A percentile compares a stretch with the other conserved stretches of the same genome.
phyloP scores from a whole-genome alignment of 2,888 invertebrate species.

The Hylaea fasciaria region DNA sequence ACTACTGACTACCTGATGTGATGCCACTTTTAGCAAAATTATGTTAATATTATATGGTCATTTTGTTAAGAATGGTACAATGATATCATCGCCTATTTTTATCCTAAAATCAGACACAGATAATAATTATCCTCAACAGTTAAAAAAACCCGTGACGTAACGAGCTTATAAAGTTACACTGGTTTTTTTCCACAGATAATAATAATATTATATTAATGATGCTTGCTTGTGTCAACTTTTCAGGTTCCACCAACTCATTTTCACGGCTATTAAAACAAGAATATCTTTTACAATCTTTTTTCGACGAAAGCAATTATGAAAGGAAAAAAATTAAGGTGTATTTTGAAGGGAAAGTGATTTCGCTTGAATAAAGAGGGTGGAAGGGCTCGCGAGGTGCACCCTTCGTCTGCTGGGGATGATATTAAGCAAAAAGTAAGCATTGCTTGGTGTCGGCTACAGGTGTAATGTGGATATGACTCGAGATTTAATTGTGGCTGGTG shows the following conservation, averaged over 20 bases:
- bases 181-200: neutral
- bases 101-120: too few relatives aligned
- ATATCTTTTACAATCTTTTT: slow-evolving; percentile 39
- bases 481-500: neutral
- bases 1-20: too few relatives aligned
- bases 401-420: slow-evolving; percentile 72
- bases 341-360: slow-evolving; percentile 72
- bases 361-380: slow-evolving; percentile 64
- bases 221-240: slow-evolving; percentile 25
- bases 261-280: slow-evolving; percentile 40
- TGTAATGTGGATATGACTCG: slow-evolving; percentile 51
- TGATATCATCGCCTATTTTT: too few relatives aligned
- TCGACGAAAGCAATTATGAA: slow-evolving; percentile 40
- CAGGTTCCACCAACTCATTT: slow-evolving; percentile 34
- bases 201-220: slow-evolving; percentile 20
- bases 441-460: slow-evolving; percentile 39
- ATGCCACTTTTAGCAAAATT: too few relatives aligned
- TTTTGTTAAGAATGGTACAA: too few relatives aligned
- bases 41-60: too few relatives aligned
- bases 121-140: too few relatives aligned
- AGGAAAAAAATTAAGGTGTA: slow-evolving; percentile 47
- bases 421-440: slow-evolving; percentile 70
- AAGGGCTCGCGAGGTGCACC: slow-evolving; percentile 68
- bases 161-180: neutral
- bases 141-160: neutral